Percentiles rank a stretch among this genome's conserved stretches.
Conservation (phyloP, 2,113 vertebrate genomes). For the Plecotus auritus region DNA sequence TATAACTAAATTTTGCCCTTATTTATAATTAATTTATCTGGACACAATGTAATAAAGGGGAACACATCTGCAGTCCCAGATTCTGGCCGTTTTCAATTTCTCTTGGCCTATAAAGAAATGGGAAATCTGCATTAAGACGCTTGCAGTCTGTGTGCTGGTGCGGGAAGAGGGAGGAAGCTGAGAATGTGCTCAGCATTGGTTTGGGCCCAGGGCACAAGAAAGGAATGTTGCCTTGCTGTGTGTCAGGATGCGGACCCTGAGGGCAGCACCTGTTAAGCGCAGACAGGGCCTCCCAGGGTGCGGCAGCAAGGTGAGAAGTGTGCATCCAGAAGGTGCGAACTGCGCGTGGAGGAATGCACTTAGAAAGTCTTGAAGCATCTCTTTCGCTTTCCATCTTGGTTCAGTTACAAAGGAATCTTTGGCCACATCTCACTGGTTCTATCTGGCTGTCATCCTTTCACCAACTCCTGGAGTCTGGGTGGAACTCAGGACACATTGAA, state of each 20-base stretch:
- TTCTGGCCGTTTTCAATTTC: constrained; percentile 10
- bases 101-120: neutral
- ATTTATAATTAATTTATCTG: neutral
- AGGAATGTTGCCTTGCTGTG: constrained; percentile 72
- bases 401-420: constrained; percentile 62
- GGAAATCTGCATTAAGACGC: constrained; percentile 41
- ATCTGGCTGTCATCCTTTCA: constrained; percentile 61
- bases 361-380: neutral
- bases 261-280: constrained; percentile 38
- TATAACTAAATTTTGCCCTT: neutral
- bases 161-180: constrained; percentile 27
- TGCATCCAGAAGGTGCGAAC: constrained; percentile 63
- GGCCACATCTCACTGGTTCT: constrained; percentile 49
- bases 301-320: constrained; percentile 67
- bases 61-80: neutral
- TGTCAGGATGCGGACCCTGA: constrained; percentile 1
- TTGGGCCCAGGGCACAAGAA: constrained; percentile 72
- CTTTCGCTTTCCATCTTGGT: constrained; percentile 36
- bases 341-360: neutral
- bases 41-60: neutral
- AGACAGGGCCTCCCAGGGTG: constrained; percentile 45
- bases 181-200: constrained; percentile 12
- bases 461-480: constrained; percentile 46
- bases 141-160: constrained; percentile 40
- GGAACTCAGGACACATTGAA: constrained; percentile 63